phyloP scores from a whole-genome alignment of 2,797 vertebrate species.

The Pseudomugil tenellus region DNA sequence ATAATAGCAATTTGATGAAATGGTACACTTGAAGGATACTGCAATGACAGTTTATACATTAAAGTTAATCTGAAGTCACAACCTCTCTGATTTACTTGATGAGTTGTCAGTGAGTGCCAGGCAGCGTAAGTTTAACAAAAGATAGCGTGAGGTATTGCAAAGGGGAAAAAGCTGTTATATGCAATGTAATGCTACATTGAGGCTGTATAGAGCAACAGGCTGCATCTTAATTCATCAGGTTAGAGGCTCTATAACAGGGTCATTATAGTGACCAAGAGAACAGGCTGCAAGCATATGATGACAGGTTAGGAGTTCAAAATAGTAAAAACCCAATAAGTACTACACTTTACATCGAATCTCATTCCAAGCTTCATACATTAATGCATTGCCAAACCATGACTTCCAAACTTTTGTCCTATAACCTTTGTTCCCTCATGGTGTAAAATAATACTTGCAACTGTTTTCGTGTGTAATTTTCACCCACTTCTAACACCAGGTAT shows the following conservation, averaged over 20 bases:
- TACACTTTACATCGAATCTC: not conserved
- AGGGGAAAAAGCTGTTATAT: not conserved
- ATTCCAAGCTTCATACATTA: not conserved
- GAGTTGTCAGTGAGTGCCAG: not conserved
- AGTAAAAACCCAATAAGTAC: not conserved
- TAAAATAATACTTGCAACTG: not conserved
- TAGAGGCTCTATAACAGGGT: not conserved
- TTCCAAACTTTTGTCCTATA: not conserved
- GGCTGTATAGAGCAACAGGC: not conserved
- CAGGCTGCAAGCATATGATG: not conserved
- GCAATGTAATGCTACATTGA: not conserved
- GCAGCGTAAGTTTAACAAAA: conserved; percentile 1
- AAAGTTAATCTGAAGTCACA: conserved; percentile 23
- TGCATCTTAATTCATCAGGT: not conserved
- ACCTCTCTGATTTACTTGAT: not conserved
- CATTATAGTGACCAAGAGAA: conserved; percentile 1
- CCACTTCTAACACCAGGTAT: not conserved
- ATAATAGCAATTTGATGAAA: conserved; percentile 47
- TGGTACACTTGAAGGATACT: conserved; percentile 53
- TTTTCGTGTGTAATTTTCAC: not conserved
- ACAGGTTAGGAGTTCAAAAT: not conserved
- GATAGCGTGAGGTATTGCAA: not conserved
- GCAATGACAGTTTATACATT: conserved; percentile 22
- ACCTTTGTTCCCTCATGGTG: not conserved
- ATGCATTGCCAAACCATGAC: not conserved